phyloP scores from a whole-genome alignment of 1,140 invertebrate genomes.

The Stratiolaelaps scimitus region DNA sequence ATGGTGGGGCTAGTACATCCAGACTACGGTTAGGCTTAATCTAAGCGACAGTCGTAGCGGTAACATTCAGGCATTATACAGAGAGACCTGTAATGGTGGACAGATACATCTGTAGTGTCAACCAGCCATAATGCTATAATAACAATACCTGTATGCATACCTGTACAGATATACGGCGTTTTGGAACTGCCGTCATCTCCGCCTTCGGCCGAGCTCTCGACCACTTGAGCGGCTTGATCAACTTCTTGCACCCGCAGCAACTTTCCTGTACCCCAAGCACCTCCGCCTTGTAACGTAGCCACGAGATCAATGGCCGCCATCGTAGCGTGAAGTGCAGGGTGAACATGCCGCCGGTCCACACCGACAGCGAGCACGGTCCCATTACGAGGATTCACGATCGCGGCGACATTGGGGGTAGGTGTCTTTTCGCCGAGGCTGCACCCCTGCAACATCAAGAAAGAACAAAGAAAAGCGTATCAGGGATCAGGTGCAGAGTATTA shows the following conservation, averaged over 20 bases:
- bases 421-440: not conserved
- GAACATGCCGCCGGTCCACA: conserved; percentile 47
- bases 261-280: conserved; percentile 49
- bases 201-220: not conserved
- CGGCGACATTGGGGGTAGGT: conserved; percentile 28
- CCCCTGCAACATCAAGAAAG: conserved; percentile 29
- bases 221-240: not conserved
- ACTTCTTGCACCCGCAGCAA: conserved; percentile 4
- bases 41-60: not conserved
- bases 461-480: too few relatives aligned
- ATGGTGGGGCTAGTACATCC: too few relatives aligned
- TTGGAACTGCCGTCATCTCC: conserved; percentile 22
- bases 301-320: conserved; percentile 76
- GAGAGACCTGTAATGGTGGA: too few relatives aligned
- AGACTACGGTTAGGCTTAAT: too few relatives aligned
- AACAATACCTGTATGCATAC: not conserved
- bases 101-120: too few relatives aligned
- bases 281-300: conserved; percentile 63
- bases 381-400: conserved; percentile 38
- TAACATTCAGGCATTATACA: not conserved
- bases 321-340: conserved; percentile 66
- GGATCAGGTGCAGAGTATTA: too few relatives aligned
- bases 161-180: conserved; percentile 36
- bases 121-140: too few relatives aligned
- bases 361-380: conserved; percentile 47